Evolutionary conservation across 2,113 vertebrate genomes (phyloP), one percentile per base, ranked within the genome.

Genomic region (Mesitornis unicolor): DNA sequence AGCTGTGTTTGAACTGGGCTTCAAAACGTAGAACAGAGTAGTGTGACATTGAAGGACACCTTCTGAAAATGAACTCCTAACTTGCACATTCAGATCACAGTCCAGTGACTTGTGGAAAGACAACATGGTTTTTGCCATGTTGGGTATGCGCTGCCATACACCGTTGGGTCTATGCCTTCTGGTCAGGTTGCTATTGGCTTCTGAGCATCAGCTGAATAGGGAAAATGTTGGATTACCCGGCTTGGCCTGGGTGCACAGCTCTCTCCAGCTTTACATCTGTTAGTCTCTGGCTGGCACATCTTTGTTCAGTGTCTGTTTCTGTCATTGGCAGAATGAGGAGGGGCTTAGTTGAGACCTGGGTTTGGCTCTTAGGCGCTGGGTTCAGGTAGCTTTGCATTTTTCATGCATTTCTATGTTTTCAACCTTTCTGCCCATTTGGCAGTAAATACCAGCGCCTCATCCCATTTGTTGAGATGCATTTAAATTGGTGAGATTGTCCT

Each of bases 91-190:
- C 51, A 33, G 31, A 25, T 40, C 53, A 15, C 51, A 63, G 16
- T 26, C 48, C 47, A 33, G 60, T 73, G 35, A 70, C 74, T 60
- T 38, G 19, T 8, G 35, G 35, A 70, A 64, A 71, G 16, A 31
- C 2, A 7, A 3, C 20, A 16, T 21, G 20, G 0, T 18, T 68
- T 86, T 68, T 82, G 21, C 18, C 64, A n/a, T n/a, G n/a, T n/a
- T n/a, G n/a, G n/a, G n/a, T n/a, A n/a, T n/a, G n/a, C n/a, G n/a
- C n/a, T 82, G 21, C 18, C 64, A 61, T 81, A 35, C 17, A 12
- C 1, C 5, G 2, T 7, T 47, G 31, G 22, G 5, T 87, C 3
- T 42, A 20, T 47, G 7, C 18, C 54, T 69, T 48, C 48, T 63
- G 38, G 17, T 42, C 29, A 28, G 26, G 24, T 78, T 67, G 42